Evolutionary conservation across 1,140 invertebrate genomes (phyloP), one percentile per base, ranked within the genome.

Genomic region (Cyrtorhinus lividipennis): DNA sequence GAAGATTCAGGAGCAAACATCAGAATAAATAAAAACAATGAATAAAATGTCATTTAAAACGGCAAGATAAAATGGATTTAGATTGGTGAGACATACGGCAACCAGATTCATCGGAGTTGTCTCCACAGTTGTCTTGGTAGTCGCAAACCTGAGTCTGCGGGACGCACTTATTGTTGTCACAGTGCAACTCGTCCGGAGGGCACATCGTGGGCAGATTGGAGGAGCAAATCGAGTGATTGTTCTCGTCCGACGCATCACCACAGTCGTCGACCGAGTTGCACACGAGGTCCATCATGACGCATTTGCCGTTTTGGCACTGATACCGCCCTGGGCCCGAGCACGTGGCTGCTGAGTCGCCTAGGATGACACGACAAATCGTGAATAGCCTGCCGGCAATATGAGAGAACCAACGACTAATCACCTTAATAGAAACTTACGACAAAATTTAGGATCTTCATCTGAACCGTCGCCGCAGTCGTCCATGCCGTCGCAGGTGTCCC

Each of bases 161-260:
- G 56, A 98, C 83, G 72, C 95, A 99, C 63, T 88, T 86, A 60
- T 88, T 85, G 75, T 97, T 98, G 26, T 86, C 83, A 74, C 96
- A 99, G 67, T 89, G 85, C 70, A 87, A 94, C 72, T 92, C 87
- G 15, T 62, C 23, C 3, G 1, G 76, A 76, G 63, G 81, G 79
- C 0, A 82, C 83, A 72, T 64, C 38, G 57, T 20, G 2, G 64
- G 61, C 10, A 46, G 62, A 5, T 60, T 44, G n/a, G 79, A 76
- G 1, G 83, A 80, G 70, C 90, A 95, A 57, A 91, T 74, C 1
- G 87, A 92, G 81, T 92, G 86, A 75, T 92, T 91, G 71, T 94
- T 94, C 74, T 95, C 92, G 72, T 95, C 92, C 0, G 86, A 89
- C 38, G 90, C 88, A 73, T 98, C 94, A 22, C 88, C 88, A 74